These are phyloP conservation scores for Hypsopygia costalis DNA, from an alignment of 2,888 invertebrate genomes.

Conservation along the genomic window DNA sequence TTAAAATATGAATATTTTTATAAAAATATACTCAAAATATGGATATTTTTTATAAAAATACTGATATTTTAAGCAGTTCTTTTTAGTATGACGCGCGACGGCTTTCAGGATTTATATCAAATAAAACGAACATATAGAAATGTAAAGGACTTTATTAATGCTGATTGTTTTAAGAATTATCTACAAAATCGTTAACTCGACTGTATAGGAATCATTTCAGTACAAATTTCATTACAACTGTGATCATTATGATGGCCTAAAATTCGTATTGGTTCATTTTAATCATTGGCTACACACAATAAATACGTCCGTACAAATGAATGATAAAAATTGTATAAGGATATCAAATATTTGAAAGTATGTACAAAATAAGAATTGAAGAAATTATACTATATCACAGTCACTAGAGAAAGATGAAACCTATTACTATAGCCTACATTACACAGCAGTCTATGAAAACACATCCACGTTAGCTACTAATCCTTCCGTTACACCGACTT, in stretches of 20 bases:
- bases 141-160: slow-evolving; percentile 52
- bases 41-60: no score
- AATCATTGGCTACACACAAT: slow-evolving; percentile 50
- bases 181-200: slow-evolving; percentile 41
- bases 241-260: slow-evolving; percentile 26
- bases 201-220: slow-evolving; percentile 47
- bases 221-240: slow-evolving; percentile 51
- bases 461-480: slow-evolving; percentile 55
- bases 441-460: slow-evolving; percentile 67
- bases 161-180: slow-evolving; percentile 40
- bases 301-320: slow-evolving; percentile 38
- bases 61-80: no score
- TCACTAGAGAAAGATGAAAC: slow-evolving; percentile 73
- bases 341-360: slow-evolving; percentile 74
- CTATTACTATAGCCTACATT: slow-evolving; percentile 44
- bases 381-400: slow-evolving; percentile 80
- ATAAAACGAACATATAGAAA: slow-evolving; percentile 36
- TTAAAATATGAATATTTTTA: no score
- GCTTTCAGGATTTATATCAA: no score
- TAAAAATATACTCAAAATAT: no score
- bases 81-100: no score
- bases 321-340: slow-evolving; percentile 75
- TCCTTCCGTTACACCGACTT: slow-evolving; percentile 38
- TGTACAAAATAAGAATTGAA: slow-evolving; percentile 62
- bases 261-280: slow-evolving; percentile 31